Base-by-base conservation (phyloP, 2,797 vertebrate genomes). In the Psittacula echo region DNA sequence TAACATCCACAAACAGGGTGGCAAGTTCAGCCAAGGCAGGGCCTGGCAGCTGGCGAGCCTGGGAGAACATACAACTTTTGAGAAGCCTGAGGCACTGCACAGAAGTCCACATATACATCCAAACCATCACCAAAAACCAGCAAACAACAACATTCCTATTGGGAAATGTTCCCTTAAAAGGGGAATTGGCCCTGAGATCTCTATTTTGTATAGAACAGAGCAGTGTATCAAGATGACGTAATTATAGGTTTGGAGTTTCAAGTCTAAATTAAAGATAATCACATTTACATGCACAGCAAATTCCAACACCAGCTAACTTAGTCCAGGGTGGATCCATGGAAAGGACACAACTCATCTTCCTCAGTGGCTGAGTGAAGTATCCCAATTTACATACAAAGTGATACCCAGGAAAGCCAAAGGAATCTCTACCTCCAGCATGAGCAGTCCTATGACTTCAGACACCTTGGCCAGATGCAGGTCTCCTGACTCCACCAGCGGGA, bases 401-500 rank as follows among this genome's bases (percentile, higher is more conserved):
- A 61, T 3, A 85, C 13, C 20, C 50, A 50, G 48, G 23, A 88
- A 82, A 79, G 18, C 6, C 41, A 50, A 75, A 72, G 5, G 19
- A 89, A 30, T 45, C 18, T 87, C 83, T 96, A 99, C 99, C 99
- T 99, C 99, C 78, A 99, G 96, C 99, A 99, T 99, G 56, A 99
- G 98, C 70, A 99, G 94, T 65, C 99, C 99, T 72, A 99, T 98
- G 73, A 99, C 98, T 94, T 99, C 99, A 74, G 99, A 98, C 12
- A 98, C 99, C 70, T 99, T 98, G 88, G 99, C 98, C 83, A 98
- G 93, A 87, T 98, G 98, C 70, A 99, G 97, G 76, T 99, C 99
- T 44, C 99, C 99, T 3, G 99, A 99, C 89, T 99, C 99, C 97
- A 99, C 99, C 18, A 99, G 97, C 2, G 97, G 98, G 93, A 99